These are phyloP conservation scores for Cyclophora punctaria DNA, from an alignment of 2,888 invertebrate species.

Conservation along the genomic window DNA sequence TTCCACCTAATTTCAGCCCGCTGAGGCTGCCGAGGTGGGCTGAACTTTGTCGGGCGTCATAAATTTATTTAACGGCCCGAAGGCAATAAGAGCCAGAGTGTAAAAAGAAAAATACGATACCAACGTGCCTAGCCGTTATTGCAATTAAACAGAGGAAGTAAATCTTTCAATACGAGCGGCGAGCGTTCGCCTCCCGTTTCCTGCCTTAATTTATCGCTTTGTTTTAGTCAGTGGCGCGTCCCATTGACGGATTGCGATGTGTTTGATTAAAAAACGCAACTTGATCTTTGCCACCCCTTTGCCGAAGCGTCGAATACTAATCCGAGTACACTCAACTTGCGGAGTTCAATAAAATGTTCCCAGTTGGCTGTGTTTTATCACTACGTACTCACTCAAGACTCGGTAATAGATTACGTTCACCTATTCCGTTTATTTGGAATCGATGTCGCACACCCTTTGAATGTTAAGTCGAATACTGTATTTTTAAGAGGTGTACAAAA, in stretches of 20 bases:
- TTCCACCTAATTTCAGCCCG: slow-evolving; percentile 69
- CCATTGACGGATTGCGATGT: slow-evolving; percentile 70
- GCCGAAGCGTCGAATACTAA: slow-evolving; percentile 36
- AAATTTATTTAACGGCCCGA: slow-evolving; percentile 74
- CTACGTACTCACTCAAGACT: slow-evolving; percentile 14
- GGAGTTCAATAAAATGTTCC: slow-evolving; percentile 27
- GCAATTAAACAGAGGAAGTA: slow-evolving; percentile 76
- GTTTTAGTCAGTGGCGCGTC: slow-evolving; percentile 69
- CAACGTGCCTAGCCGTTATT: slow-evolving; percentile 76
- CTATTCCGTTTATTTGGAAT: slow-evolving; percentile 6
- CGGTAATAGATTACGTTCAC: slow-evolving; percentile 17
- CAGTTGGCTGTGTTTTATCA: slow-evolving; percentile 23
- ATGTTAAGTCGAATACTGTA: slow-evolving; percentile 16
- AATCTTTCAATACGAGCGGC: slow-evolving; percentile 74
- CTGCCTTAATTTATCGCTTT: slow-evolving; percentile 73
- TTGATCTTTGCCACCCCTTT: slow-evolving; percentile 54
- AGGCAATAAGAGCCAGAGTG: slow-evolving; percentile 75
- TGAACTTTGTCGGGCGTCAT: slow-evolving; percentile 74
- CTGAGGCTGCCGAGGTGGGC: slow-evolving; percentile 62
- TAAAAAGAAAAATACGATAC: slow-evolving; percentile 76
- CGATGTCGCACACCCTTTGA: slow-evolving; percentile 4
- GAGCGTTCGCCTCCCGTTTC: slow-evolving; percentile 66
- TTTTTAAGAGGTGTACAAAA: slow-evolving; percentile 13
- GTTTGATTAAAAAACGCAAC: slow-evolving; percentile 70
- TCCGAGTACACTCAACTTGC: slow-evolving; percentile 24